phyloP scores from a whole-genome alignment of 1,140 invertebrate species.

The Trissolcus basalis region DNA sequence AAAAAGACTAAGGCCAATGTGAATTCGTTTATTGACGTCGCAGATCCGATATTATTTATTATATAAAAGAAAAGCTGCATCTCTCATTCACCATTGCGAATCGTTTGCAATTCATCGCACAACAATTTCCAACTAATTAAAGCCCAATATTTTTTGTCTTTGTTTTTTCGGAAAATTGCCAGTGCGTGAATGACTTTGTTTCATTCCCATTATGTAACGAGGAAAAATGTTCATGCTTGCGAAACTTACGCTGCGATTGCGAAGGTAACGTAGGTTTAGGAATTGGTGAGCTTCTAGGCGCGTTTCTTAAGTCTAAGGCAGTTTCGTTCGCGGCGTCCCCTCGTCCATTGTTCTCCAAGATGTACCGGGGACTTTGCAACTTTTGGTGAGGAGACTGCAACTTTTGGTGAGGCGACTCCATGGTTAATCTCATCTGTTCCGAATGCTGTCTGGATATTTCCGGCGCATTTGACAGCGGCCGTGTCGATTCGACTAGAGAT shows the following conservation, averaged over 20 bases:
- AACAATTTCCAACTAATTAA: too few species aligned
- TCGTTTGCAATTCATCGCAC: too few species aligned
- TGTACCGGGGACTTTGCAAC: conserved; percentile 69
- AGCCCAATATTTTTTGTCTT: too few species aligned
- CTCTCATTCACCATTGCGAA: too few species aligned
- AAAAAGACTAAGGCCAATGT: conserved; percentile 65
- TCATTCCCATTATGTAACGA: too few species aligned
- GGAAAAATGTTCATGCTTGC: too few species aligned
- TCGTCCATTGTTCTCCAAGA: conserved; percentile 63
- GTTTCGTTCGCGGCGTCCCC: conserved; percentile 73
- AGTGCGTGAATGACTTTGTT: too few species aligned
- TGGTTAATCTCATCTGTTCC: conserved; percentile 65
- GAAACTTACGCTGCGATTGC: conserved; percentile 65
- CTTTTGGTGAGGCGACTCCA: conserved; percentile 71
- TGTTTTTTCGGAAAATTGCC: too few species aligned
- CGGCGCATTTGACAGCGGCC: conserved; percentile 65
- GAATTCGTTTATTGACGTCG: conserved; percentile 63
- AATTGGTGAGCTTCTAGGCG: conserved; percentile 73
- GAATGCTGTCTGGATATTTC: conserved; percentile 65
- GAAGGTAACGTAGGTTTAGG: conserved; percentile 65
- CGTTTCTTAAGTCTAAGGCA: conserved; percentile 81
- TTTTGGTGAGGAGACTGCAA: conserved; percentile 71
- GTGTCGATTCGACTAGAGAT: conserved; percentile 66
- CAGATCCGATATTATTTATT: too few species aligned
- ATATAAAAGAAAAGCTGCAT: too few species aligned